Conservation (phyloP, 2,888 invertebrate genomes). For the Gasteruption jaculator region DNA sequence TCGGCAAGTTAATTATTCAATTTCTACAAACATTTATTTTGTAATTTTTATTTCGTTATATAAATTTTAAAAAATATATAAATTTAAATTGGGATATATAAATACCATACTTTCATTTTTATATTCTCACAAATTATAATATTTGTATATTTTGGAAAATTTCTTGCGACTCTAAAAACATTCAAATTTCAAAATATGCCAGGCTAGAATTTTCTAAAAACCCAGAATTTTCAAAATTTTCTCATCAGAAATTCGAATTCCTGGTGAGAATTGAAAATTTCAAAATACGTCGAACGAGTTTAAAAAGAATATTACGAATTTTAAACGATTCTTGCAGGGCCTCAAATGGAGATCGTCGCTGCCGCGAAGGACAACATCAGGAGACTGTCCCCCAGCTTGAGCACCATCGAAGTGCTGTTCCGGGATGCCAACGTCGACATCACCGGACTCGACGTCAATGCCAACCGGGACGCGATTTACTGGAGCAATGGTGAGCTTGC, state of each 20-base stretch:
- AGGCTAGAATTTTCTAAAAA: too few species aligned
- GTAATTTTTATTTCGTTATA: neutral
- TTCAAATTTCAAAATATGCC: constrained; percentile 2
- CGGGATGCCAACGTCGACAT: constrained; percentile 40
- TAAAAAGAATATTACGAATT: neutral
- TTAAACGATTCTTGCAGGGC: constrained; percentile 29
- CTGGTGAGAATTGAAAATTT: too few species aligned
- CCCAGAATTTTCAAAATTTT: too few species aligned
- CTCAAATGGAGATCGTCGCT: constrained; percentile 42
- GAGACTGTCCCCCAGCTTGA: constrained; percentile 31
- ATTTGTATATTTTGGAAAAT: too few species aligned
- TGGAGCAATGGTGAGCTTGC: constrained; percentile 48
- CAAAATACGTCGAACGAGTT: constrained; percentile 2
- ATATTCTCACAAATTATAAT: too few species aligned
- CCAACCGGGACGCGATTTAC: constrained; percentile 51
- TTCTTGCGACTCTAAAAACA: too few species aligned
- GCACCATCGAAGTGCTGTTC: constrained; percentile 33
- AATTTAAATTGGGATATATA: too few species aligned
- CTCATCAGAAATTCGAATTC: too few species aligned
- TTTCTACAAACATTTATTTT: neutral
- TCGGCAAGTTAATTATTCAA: too few species aligned
- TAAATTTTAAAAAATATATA: neutral
- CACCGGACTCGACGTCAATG: constrained; percentile 57
- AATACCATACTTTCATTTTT: too few species aligned
- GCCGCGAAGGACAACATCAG: constrained; percentile 39